Percentiles rank a stretch among this genome's conserved stretches.
These are phyloP conservation scores for Nycteola revayana DNA, from an alignment of 2,888 invertebrate genomes.

Conservation along the genomic window DNA sequence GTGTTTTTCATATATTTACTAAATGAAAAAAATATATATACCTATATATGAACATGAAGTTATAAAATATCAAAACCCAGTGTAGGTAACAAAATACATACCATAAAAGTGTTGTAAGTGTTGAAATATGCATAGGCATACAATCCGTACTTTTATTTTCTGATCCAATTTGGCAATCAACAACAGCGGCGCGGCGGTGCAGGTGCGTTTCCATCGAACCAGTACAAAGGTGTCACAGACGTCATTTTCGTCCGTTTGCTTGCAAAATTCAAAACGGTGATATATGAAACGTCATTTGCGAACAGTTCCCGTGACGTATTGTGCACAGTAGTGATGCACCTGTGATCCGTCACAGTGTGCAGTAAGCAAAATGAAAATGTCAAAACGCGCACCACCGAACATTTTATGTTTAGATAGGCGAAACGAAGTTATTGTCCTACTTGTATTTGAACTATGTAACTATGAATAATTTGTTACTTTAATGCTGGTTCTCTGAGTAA, in stretches of 20 bases:
- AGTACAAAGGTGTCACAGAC: constrained; percentile 27
- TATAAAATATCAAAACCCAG: no score
- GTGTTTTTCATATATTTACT: no score
- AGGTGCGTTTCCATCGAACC: constrained; percentile 6
- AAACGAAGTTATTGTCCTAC: constrained; percentile 16
- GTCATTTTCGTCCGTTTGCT: constrained; percentile 31
- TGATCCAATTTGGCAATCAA: constrained; percentile 5
- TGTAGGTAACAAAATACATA: no score
- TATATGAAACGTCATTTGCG: constrained; percentile 42
- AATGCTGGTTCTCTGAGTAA: constrained; percentile 17
- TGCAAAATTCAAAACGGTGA: constrained; percentile 32
- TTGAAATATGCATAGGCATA: no score
- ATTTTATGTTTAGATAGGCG: constrained; percentile 22
- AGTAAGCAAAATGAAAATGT: constrained; percentile 44
- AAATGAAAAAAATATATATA: no score
- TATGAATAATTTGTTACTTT: constrained; percentile 22
- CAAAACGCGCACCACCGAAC: constrained; percentile 23
- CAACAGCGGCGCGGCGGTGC: constrained; percentile 13
- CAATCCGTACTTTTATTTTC: neutral
- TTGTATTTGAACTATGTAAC: constrained; percentile 25
- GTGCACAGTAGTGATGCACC: constrained; percentile 41
- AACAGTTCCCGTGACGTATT: constrained; percentile 36
- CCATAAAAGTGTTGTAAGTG: no score
- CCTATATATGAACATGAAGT: no score
- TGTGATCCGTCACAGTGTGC: constrained; percentile 40